These are phyloP conservation scores for Picathartes gymnocephalus DNA, from an alignment of 2,113 vertebrate species.

Conservation along the genomic window DNA sequence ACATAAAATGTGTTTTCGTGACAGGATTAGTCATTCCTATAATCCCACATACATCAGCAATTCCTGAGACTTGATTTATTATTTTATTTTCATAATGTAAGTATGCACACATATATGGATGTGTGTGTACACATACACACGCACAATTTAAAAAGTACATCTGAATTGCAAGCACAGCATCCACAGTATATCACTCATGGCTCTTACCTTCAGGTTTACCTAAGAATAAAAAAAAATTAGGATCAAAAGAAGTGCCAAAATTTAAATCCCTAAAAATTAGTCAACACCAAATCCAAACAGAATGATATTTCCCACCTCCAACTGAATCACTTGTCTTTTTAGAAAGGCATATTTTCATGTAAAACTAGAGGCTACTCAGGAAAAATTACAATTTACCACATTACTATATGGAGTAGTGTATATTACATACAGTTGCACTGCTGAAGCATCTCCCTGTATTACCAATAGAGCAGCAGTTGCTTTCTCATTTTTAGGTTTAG, in stretches of 20 bases:
- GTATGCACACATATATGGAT: not conserved
- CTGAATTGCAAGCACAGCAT: not conserved
- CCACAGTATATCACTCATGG: not conserved
- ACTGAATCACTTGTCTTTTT: not conserved
- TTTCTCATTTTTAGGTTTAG: not conserved
- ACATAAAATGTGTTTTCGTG: not conserved
- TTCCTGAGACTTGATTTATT: not conserved
- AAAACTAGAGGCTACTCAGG: not conserved
- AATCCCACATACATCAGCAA: not conserved
- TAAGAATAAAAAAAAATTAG: constrained; percentile 24
- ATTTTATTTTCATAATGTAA: not conserved
- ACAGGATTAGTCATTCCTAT: not conserved
- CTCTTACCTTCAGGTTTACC: constrained; percentile 75
- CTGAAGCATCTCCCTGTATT: not conserved
- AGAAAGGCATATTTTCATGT: not conserved
- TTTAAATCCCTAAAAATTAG: not conserved
- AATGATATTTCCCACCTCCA: not conserved
- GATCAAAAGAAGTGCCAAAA: not conserved
- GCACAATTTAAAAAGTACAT: not conserved
- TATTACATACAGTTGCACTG: not conserved
- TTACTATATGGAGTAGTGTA: not conserved
- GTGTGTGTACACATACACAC: not conserved
- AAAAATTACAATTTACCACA: not conserved
- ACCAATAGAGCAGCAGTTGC: not conserved
- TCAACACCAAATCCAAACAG: not conserved